These are phyloP conservation scores for Crossaster papposus DNA, from an alignment of 53 echinoderm and acorn worm species.

Conservation along the genomic window DNA sequence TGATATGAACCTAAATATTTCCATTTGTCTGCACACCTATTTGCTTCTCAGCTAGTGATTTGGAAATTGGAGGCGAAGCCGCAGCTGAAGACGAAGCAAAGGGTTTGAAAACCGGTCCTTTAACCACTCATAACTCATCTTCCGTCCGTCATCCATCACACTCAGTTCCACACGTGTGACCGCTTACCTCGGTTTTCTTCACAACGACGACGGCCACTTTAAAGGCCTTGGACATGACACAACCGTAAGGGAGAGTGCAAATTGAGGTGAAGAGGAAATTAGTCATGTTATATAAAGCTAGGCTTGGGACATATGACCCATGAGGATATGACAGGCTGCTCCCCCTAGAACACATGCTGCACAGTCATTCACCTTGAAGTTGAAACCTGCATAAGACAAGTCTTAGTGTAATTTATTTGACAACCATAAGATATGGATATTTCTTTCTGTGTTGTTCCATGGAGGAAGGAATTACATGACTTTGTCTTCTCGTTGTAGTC, in stretches of 20 bases:
- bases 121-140: neutral
- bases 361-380: neutral
- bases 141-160: neutral
- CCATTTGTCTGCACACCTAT: too few species aligned
- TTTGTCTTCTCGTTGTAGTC: too few species aligned
- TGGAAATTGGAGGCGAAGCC: too few species aligned
- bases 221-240: constrained; percentile 32
- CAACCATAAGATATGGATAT: neutral
- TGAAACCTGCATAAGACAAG: neutral
- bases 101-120: too few species aligned
- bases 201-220: neutral
- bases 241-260: constrained; percentile 40
- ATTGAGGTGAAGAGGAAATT: constrained; percentile 52
- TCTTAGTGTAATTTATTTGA: neutral
- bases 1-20: too few species aligned
- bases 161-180: neutral
- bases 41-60: too few species aligned
- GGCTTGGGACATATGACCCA: neutral
- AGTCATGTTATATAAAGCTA: constrained; percentile 57
- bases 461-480: too few species aligned
- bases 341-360: neutral
- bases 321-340: neutral
- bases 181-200: too few species aligned
- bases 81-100: too few species aligned
- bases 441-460: too few species aligned